Evolutionary conservation across 2,888 invertebrate species (phyloP), one percentile per base, ranked within the genome.

Genomic region (Hypsopygia costalis): DNA sequence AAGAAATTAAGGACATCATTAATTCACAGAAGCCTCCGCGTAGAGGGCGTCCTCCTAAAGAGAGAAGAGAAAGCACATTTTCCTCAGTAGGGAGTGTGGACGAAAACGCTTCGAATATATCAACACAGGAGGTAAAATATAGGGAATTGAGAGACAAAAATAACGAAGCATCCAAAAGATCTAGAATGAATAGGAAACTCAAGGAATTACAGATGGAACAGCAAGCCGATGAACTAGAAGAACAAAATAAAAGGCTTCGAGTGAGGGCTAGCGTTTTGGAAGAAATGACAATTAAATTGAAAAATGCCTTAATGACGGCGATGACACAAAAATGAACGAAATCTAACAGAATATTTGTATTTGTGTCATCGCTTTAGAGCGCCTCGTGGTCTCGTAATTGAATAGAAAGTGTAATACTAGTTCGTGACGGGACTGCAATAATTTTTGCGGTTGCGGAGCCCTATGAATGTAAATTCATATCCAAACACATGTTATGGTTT

Each of bases 141-240:
- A 83, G 93, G 36, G 93, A 94, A 62, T 86, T 93, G 49, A 81
- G 95, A 41, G 93, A 93, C 63, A 94, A 93, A 68, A 95, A 95
- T 74, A 95, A 95, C 67, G 94, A 94, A 75, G 94, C 94, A 31
- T 94, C 94, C 30, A 90, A 94, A 55, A 91, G 92, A 55, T 94
- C 94, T 1, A 83, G 94, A 49, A 91, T 92, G 82, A 94, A 94
- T 60, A 90, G 94, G 51, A 94, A 94, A 74, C 78, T 76, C 62
- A 91, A 85, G 58, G 82, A 79, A 49, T 61, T 83, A 38, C 91
- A 92, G 57, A 91, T 91, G 90, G 75, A 85, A 52, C 72, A 78
- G 36, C 65, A 81, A 47, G 90, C 90, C 1, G 68, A 85, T 12
- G 89, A 91, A 34, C 76, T 94, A 44, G 91, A 92, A 60, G 89